phyloP scores from a whole-genome alignment of 2,888 invertebrate species.

The Aspidiotus rigidus region DNA sequence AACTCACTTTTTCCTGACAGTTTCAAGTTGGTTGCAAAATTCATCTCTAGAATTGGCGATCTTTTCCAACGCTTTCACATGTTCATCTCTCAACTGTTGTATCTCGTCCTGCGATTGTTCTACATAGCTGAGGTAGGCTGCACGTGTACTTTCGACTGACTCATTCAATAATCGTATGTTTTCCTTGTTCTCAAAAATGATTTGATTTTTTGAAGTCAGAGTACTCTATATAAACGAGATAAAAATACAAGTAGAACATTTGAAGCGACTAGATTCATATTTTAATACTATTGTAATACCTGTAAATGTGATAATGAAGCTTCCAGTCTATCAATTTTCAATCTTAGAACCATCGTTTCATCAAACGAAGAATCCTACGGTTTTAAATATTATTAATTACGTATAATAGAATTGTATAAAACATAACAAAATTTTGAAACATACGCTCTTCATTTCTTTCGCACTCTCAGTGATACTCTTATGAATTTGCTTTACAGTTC shows the following conservation, averaged over 20 bases:
- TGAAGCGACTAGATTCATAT: background rate
- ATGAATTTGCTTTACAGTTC: slow-evolving; percentile 13
- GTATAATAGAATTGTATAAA: too few relatives aligned
- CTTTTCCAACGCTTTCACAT: slow-evolving; percentile 12
- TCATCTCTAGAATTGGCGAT: slow-evolving; percentile 20
- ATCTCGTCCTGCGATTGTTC: slow-evolving; percentile 27
- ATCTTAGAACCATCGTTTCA: slow-evolving; percentile 11
- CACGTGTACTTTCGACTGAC: slow-evolving; percentile 10
- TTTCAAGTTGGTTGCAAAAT: slow-evolving; percentile 25
- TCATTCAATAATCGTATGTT: slow-evolving; percentile 14
- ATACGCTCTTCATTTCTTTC: slow-evolving; percentile 5
- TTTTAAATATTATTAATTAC: background rate
- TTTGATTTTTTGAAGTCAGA: slow-evolving; percentile 15
- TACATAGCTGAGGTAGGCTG: slow-evolving; percentile 1
- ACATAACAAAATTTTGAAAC: too few relatives aligned
- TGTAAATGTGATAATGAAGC: slow-evolving; percentile 15
- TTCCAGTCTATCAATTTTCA: slow-evolving; percentile 18
- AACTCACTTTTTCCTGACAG: slow-evolving; percentile 23
- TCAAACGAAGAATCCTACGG: background rate
- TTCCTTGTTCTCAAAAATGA: slow-evolving; percentile 25
- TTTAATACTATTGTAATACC: background rate
- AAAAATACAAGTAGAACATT: background rate
- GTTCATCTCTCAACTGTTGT: slow-evolving; percentile 16
- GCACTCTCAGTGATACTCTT: slow-evolving; percentile 13
- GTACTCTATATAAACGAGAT: slow-evolving; percentile 4